Evolutionary conservation across 2,113 vertebrate genomes (phyloP).

Genomic region (Bostrychus sinensis): DNA sequence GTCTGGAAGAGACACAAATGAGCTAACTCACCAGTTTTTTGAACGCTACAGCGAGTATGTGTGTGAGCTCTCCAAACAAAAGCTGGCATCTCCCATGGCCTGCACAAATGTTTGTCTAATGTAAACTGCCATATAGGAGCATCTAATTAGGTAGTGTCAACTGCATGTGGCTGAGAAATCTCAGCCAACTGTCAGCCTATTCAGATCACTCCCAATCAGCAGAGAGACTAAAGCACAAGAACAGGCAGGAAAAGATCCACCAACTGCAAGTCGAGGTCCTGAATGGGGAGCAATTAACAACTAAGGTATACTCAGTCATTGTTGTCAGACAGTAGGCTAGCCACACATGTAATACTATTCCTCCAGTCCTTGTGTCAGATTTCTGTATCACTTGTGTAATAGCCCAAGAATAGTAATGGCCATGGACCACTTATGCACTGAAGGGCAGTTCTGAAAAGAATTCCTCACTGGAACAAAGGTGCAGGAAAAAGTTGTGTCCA

Average conservation of each 20-base stretch:
- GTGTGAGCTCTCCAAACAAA: slow-evolving; percentile 72
- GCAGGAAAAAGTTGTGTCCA: slow-evolving; percentile 77
- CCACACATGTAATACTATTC: slow-evolving; percentile 68
- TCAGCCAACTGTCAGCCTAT: slow-evolving; percentile 79
- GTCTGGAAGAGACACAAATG: slow-evolving; percentile 70
- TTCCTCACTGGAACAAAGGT: slow-evolving; percentile 46
- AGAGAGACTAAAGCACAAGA: slow-evolving; percentile 54
- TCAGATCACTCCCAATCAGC: slow-evolving; percentile 70
- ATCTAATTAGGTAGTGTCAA: slow-evolving; percentile 79
- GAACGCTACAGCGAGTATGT: slow-evolving; percentile 33
- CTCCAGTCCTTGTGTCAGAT: slow-evolving; percentile 48
- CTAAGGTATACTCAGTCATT: slow-evolving; percentile 74
- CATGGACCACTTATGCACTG: slow-evolving; percentile 25
- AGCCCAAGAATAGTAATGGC: slow-evolving; percentile 40
- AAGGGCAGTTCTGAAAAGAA: slow-evolving; percentile 38
- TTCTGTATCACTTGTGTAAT: slow-evolving; percentile 72
- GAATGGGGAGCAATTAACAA: slow-evolving; percentile 74
- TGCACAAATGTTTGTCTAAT: slow-evolving; percentile 80
- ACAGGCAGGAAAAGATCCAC: slow-evolving; percentile 51
- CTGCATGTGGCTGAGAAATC: slow-evolving; percentile 77
- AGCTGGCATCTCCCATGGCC: slow-evolving; percentile 77
- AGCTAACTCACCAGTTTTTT: slow-evolving; percentile 66
- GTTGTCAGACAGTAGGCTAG: slow-evolving; percentile 64
- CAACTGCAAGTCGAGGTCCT: slow-evolving; percentile 56
- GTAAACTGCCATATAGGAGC: slow-evolving; percentile 76